Evolutionary conservation across 2,113 vertebrate species (phyloP).

Genomic region (Vanacampus margaritifer): DNA sequence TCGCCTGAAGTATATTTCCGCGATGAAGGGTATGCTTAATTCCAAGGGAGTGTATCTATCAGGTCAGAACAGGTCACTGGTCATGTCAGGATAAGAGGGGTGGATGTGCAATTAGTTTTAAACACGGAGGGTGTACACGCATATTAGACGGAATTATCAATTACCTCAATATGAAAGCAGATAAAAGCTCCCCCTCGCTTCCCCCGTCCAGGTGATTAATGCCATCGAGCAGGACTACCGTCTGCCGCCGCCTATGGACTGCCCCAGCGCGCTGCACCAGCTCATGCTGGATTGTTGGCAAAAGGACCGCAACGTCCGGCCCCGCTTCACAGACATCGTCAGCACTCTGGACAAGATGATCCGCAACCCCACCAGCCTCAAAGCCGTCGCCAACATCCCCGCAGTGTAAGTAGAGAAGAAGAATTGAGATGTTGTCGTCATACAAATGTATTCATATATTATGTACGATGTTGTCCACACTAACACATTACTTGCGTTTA

Average conservation of each 20-base stretch:
- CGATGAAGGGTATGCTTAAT: not conserved
- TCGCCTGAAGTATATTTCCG: too few species aligned
- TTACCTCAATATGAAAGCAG: not conserved
- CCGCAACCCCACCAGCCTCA: constrained; percentile 96
- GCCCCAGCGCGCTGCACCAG: constrained; percentile 91
- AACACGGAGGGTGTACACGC: not conserved
- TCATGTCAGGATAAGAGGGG: not conserved
- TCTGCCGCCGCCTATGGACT: constrained; percentile 97
- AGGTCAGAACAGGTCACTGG: not conserved
- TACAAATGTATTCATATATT: too few species aligned
- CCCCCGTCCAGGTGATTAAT: constrained; percentile 85
- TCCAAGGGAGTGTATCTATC: not conserved
- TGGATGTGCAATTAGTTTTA: not conserved
- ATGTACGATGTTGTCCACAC: constrained; percentile 18
- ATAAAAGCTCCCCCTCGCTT: not conserved
- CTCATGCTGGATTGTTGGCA: constrained; percentile 99
- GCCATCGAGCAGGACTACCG: constrained; percentile 98
- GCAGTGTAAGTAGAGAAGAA: constrained; percentile 84
- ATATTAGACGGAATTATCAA: not conserved
- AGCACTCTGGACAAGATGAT: constrained; percentile 98
- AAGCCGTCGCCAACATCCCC: constrained; percentile 94
- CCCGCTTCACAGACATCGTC: constrained; percentile 94
- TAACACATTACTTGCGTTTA: constrained; percentile 17
- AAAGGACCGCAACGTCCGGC: constrained; percentile 95
- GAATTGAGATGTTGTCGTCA: not conserved